A percentile compares a stretch with the other conserved stretches of the same genome.
These are phyloP conservation scores for Agriotes lineatus DNA, from an alignment of 2,888 invertebrate genomes.

Conservation along the genomic window DNA sequence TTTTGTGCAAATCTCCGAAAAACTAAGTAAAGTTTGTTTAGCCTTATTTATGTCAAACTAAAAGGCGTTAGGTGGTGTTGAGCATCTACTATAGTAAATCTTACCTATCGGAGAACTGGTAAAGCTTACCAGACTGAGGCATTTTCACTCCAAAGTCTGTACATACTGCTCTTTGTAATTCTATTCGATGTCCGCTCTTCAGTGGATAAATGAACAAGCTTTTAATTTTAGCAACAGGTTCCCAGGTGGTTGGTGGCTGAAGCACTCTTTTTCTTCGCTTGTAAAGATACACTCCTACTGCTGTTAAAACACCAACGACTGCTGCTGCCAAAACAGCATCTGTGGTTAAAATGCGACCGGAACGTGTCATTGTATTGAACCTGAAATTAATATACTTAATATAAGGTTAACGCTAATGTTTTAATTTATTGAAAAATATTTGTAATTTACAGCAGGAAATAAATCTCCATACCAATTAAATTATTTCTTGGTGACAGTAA, in stretches of 20 bases:
- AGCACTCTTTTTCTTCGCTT: slow-evolving; percentile 54
- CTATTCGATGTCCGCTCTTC: slow-evolving; percentile 62
- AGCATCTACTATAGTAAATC: too few relatives aligned
- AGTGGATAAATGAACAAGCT: slow-evolving; percentile 62
- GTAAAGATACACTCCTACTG: slow-evolving; percentile 50
- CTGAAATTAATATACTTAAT: background rate
- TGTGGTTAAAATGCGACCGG: background rate
- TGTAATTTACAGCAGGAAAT: too few relatives aligned
- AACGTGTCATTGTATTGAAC: background rate
- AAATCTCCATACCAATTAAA: too few relatives aligned
- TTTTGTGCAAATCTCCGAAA: too few relatives aligned
- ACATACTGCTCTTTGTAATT: slow-evolving; percentile 57
- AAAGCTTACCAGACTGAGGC: slow-evolving; percentile 49
- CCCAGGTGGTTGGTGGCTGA: slow-evolving; percentile 58
- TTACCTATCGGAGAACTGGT: slow-evolving; percentile 59
- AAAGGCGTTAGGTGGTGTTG: too few relatives aligned
- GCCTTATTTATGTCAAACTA: too few relatives aligned
- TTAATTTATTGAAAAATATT: too few relatives aligned
- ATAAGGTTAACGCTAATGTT: too few relatives aligned
- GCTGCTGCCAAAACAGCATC: slow-evolving; percentile 39
- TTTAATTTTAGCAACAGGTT: slow-evolving; percentile 58
- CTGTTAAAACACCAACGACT: slow-evolving; percentile 50
- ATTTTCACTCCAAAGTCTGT: slow-evolving; percentile 58
- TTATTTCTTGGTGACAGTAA: too few relatives aligned
- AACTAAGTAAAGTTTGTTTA: too few relatives aligned